These are phyloP conservation scores for Bovichtus diacanthus DNA, from an alignment of 2,797 vertebrate genomes.

Conservation along the genomic window DNA sequence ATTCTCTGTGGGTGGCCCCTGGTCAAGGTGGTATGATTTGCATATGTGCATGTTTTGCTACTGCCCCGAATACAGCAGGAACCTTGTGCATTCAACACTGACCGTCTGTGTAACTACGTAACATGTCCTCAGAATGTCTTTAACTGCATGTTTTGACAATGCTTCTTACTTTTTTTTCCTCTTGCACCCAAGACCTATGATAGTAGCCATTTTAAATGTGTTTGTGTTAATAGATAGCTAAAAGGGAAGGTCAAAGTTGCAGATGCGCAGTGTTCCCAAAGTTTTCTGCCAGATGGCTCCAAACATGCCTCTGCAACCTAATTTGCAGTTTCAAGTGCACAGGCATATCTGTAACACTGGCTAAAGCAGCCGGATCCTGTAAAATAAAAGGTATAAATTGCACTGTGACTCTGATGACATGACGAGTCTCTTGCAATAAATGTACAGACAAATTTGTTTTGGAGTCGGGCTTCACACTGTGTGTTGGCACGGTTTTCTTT, in stretches of 20 bases:
- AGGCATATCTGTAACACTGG: constrained; percentile 33
- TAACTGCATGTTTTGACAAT: constrained; percentile 84
- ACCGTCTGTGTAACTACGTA: constrained; percentile 69
- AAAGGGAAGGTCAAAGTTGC: constrained; percentile 43
- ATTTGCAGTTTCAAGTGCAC: constrained; percentile 49
- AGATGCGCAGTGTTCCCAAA: constrained; percentile 30
- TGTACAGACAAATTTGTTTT: constrained; percentile 65
- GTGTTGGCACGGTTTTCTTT: constrained; percentile 32
- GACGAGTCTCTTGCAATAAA: constrained; percentile 77
- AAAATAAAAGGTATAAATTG: constrained; percentile 58
- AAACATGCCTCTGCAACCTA: constrained; percentile 43
- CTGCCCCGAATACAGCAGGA: constrained; percentile 61
- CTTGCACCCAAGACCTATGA: constrained; percentile 63
- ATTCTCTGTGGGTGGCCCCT: constrained; percentile 45
- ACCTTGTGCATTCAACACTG: constrained; percentile 71
- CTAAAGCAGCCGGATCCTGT: constrained; percentile 41
- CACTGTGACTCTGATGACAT: constrained; percentile 51
- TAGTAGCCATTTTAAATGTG: constrained; percentile 67
- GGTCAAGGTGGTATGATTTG: constrained; percentile 72
- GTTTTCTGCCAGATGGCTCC: constrained; percentile 47
- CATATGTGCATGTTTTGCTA: constrained; percentile 82
- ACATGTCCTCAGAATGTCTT: constrained; percentile 78
- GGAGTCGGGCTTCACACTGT: constrained; percentile 36
- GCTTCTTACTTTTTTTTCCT: constrained; percentile 70
- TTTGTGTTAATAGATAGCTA: constrained; percentile 59